Conservation (phyloP, 1,140 invertebrate species). For the Rhyzopertha dominica region DNA sequence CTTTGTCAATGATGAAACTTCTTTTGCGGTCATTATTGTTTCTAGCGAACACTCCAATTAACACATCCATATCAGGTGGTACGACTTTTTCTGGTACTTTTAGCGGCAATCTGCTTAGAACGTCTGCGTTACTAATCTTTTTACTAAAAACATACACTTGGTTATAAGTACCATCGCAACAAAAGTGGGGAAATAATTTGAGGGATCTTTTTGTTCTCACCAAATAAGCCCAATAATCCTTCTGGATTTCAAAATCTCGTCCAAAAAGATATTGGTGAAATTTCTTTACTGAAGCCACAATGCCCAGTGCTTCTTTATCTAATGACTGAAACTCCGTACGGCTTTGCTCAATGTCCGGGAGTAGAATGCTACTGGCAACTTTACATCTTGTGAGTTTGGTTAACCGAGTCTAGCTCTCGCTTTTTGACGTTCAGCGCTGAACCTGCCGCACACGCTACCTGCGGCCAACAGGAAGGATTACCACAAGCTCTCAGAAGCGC, state of each 20-base stretch:
- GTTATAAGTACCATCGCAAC: constrained; percentile 25
- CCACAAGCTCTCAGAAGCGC: too few relatives aligned
- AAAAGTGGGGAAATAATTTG: constrained; percentile 24
- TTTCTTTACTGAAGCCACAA: constrained; percentile 49
- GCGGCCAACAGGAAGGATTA: too few relatives aligned
- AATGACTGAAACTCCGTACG: constrained; percentile 29
- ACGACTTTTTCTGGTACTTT: neutral
- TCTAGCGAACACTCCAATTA: constrained; percentile 6
- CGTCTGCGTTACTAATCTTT: constrained; percentile 16
- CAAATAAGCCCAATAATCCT: constrained; percentile 24
- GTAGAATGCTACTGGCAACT: constrained; percentile 12
- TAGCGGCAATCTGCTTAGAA: constrained; percentile 10
- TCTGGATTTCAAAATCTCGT: constrained; percentile 14
- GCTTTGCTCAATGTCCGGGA: constrained; percentile 16
- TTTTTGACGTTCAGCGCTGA: too few relatives aligned
- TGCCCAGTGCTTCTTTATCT: constrained; percentile 32
- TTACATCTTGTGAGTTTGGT: constrained; percentile 7
- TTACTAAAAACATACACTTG: constrained; percentile 22
- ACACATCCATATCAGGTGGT: neutral
- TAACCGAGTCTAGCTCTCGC: constrained; percentile 21
- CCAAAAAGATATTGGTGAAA: constrained; percentile 48
- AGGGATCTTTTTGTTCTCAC: constrained; percentile 1
- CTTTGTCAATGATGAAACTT: neutral
- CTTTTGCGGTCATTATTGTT: neutral
- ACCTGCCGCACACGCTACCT: too few relatives aligned